Conservation (phyloP, 2,888 invertebrate species). For the Syrphus vitripennis region DNA sequence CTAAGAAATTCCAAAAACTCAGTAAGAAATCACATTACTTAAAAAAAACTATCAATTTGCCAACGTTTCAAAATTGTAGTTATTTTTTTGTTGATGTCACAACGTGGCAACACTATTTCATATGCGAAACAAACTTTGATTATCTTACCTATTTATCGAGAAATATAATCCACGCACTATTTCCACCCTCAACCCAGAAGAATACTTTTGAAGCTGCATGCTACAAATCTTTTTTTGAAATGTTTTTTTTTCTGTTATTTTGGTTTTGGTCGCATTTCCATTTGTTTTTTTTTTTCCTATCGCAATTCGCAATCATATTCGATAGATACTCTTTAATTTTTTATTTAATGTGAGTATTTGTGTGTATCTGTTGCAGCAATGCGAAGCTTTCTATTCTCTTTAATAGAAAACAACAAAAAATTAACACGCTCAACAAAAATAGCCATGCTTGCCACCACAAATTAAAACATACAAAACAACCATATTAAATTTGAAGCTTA, state of each 20-base stretch:
- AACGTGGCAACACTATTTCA: background rate
- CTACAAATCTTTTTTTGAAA: background rate
- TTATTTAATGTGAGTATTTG: conserved; percentile 14
- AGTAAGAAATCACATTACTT: no score
- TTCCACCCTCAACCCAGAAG: background rate
- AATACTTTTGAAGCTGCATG: conserved; percentile 5
- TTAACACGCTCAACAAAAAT: conserved; percentile 5
- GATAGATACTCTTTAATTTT: background rate
- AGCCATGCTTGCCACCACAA: background rate
- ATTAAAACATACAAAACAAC: background rate
- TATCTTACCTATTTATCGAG: background rate
- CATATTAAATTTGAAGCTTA: no score
- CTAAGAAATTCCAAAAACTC: no score
- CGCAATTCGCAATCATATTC: background rate
- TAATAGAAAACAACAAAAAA: background rate
- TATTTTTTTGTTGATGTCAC: background rate
- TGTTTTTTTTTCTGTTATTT: background rate
- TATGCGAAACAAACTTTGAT: background rate
- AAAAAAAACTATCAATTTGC: no score
- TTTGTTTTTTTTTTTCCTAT: background rate
- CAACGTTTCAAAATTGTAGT: no score
- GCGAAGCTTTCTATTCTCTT: conserved; percentile 29
- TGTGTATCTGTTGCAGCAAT: conserved; percentile 32
- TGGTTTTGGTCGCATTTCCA: background rate
- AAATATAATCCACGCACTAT: background rate